Base-by-base conservation (phyloP, 2,113 vertebrate genomes). In the Panurus biarmicus region DNA sequence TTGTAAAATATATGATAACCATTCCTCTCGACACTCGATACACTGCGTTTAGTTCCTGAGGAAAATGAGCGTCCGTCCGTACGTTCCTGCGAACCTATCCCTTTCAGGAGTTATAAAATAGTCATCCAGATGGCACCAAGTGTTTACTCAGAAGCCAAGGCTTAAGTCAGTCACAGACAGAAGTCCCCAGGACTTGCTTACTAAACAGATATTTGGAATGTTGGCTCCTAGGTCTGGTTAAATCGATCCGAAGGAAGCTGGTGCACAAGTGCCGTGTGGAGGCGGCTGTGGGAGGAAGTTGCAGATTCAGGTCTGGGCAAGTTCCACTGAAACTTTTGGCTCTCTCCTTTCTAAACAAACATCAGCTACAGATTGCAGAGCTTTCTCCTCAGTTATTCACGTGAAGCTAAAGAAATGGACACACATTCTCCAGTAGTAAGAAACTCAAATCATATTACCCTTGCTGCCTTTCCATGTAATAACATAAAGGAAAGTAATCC, bases 201-300 rank as follows among this genome's bases (percentile, higher is more conserved):
- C 96, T 96, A 85, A 96, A 96, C 96, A 96, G 96, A 96, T 97
- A 97, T 93, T 97, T 98, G 97, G 96, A 96, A 96, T 96, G 84
- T 73, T 93, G 90, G 51, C 92, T 97, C 88, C 84, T 85, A 11
- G 87, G 87, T 95, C 96, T 80, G 90, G 92, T 93, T 93, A 97
- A 97, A 96, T 64, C 6, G 54, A 95, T 96, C 86, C 45, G 20
- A 91, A 83, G 94, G 95, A 98, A 94, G 96, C 95, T 87, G 53
- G 89, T 2, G 14, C 87, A 83, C 42, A 86, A 93, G 85, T 36
- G 87, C 14, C 0, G 3, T 21, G 3, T 5, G 56, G 61, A 94
- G 85, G 70, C 26, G 92, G 90, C 44, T 38, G 71, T 18, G 14
- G 77, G 64, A 95, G 76, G 85, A 96, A 96, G 84, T 31, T 72